Percentiles rank a stretch among this genome's conserved stretches.
phyloP scores from a whole-genome alignment of 2,797 vertebrate species.

The Dromococcyx pavoninus region DNA sequence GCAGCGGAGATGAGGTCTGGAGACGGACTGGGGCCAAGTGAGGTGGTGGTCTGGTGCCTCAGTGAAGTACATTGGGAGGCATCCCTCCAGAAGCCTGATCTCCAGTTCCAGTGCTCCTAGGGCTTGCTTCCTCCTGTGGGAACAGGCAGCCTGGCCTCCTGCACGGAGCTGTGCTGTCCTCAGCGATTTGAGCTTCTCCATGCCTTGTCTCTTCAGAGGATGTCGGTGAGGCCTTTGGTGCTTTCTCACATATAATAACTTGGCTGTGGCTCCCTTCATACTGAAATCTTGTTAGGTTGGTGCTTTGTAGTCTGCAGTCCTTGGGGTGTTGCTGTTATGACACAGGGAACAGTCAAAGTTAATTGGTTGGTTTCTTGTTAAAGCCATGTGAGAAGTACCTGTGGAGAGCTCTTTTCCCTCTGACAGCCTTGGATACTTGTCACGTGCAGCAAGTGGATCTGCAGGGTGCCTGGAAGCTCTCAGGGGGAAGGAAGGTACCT shows the following conservation, averaged over 20 bases:
- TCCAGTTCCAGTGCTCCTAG: rapidly evolving
- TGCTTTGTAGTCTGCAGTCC: background rate
- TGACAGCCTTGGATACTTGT: background rate
- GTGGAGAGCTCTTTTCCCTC: background rate
- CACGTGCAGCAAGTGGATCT: background rate
- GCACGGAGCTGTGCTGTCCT: background rate
- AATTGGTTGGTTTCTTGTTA: background rate
- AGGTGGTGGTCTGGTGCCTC: background rate
- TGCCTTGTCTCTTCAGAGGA: background rate
- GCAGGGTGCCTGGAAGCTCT: background rate
- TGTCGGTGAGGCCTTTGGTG: background rate
- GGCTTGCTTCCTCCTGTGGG: background rate
- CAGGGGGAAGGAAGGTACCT: background rate
- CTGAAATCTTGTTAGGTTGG: background rate
- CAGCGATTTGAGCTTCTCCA: background rate
- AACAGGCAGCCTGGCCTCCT: background rate
- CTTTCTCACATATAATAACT: background rate
- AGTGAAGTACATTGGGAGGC: background rate
- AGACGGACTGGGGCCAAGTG: background rate
- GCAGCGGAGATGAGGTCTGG: background rate
- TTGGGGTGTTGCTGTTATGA: background rate
- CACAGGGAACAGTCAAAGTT: background rate
- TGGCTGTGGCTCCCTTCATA: background rate
- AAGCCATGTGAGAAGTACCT: background rate
- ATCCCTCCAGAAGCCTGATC: background rate